Percentiles rank a stretch among this genome's conserved stretches.
Conservation (phyloP, 1,140 invertebrate species). For the Drosophila navojoa region DNA sequence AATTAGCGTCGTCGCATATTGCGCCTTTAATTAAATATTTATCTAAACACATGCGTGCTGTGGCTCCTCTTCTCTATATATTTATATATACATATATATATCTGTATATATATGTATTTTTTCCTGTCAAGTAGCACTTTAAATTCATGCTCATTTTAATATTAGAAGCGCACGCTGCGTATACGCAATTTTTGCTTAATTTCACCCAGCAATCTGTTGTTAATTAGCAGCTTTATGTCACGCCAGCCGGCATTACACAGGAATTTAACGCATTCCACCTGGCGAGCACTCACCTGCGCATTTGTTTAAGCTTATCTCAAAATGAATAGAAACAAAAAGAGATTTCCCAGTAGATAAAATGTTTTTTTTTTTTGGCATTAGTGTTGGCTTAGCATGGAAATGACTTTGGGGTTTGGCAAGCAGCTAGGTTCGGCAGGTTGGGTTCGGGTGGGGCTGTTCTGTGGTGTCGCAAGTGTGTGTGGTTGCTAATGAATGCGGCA, state of each 20-base stretch:
- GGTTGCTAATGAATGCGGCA: no score
- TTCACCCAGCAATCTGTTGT: conserved; percentile 34
- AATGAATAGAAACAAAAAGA: neutral
- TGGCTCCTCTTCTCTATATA: neutral
- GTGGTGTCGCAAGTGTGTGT: no score
- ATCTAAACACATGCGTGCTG: conserved; percentile 30
- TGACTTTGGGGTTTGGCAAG: no score
- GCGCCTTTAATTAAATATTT: conserved; percentile 65
- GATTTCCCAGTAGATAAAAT: neutral
- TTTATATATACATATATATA: no score
- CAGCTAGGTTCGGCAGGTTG: no score
- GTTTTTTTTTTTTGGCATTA: no score
- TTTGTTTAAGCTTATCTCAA: neutral
- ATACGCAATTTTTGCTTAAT: conserved; percentile 49
- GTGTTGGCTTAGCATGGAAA: no score
- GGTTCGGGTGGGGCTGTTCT: no score
- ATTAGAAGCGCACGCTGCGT: conserved; percentile 50
- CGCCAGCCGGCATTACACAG: conserved; percentile 21
- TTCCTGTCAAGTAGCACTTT: conserved; percentile 46
- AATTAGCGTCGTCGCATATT: conserved; percentile 43
- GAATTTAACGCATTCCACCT: conserved; percentile 7
- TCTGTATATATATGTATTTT: neutral
- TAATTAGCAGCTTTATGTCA: conserved; percentile 29
- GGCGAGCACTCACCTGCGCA: neutral
- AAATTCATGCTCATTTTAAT: conserved; percentile 69